These are phyloP conservation scores for Morelia viridis DNA, from an alignment of 2,797 vertebrate species.

Conservation along the genomic window DNA sequence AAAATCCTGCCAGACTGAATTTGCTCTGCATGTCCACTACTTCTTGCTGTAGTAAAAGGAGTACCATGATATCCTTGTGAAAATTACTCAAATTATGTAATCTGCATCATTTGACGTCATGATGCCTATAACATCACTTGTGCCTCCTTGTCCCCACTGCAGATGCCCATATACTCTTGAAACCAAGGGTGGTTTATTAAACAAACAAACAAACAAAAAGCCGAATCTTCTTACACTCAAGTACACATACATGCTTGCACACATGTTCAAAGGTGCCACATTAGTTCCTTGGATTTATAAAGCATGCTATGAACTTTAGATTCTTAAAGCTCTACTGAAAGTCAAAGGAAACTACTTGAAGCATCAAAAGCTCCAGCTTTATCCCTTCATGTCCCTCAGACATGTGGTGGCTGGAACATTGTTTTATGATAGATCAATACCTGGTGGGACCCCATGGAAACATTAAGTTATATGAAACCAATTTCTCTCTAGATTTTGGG, in stretches of 20 bases:
- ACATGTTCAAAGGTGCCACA: not conserved
- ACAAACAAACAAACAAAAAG: not conserved
- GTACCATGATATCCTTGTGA: not conserved
- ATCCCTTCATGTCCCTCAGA: not conserved
- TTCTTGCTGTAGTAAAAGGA: not conserved
- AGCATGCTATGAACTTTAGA: not conserved
- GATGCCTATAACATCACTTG: not conserved
- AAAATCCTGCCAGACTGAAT: not conserved
- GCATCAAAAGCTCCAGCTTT: not conserved
- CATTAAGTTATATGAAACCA: not conserved
- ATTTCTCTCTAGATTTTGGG: not conserved
- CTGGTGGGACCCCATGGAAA: not conserved
- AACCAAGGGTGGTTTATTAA: not conserved
- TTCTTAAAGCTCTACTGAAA: not conserved
- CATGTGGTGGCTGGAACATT: not conserved
- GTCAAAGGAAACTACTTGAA: not conserved
- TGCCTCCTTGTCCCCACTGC: not conserved
- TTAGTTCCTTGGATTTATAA: not conserved
- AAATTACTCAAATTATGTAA: not conserved
- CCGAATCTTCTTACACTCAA: not conserved
- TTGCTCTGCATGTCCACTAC: not conserved
- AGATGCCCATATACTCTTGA: not conserved
- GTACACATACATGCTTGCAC: not conserved
- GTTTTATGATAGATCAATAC: not conserved
- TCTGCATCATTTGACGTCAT: not conserved